Evolutionary conservation across 2,888 invertebrate species (phyloP).

Genomic region (Erebia ligea): DNA sequence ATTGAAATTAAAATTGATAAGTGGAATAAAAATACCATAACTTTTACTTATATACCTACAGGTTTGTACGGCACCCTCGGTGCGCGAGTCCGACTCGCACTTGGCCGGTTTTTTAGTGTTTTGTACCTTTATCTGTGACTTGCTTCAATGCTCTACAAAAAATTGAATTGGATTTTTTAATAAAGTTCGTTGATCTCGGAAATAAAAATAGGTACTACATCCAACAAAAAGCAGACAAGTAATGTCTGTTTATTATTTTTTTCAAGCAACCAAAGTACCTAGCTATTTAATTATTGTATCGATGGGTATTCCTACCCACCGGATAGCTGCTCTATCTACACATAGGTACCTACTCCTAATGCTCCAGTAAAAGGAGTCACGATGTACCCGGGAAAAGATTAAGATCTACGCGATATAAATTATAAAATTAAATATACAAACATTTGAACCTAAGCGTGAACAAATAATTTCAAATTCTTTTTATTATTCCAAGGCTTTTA

Average conservation of each 20-base stretch:
- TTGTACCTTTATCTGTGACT: not conserved
- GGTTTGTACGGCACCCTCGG: no score
- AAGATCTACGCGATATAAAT: not conserved
- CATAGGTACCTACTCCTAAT: no score
- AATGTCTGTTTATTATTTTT: not conserved
- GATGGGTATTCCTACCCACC: no score
- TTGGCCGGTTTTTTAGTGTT: not conserved
- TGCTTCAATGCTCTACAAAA: slow-evolving; percentile 5
- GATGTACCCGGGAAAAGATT: not conserved
- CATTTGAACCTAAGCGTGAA: not conserved
- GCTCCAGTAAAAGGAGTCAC: not conserved
- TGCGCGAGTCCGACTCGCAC: no score
- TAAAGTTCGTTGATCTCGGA: slow-evolving; percentile 25
- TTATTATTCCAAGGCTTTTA: slow-evolving; percentile 51
- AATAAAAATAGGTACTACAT: not conserved
- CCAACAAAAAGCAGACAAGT: not conserved
- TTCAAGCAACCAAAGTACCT: not conserved
- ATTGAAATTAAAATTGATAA: no score
- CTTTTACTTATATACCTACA: no score
- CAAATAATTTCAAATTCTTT: slow-evolving; percentile 17
- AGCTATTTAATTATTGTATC: not conserved
- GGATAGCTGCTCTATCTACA: no score
- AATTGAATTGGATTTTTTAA: slow-evolving; percentile 10
- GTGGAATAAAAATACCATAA: no score
- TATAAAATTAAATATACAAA: not conserved